A percentile compares a stretch with the other conserved stretches of the same genome.
phyloP scores from a whole-genome alignment of 2,888 invertebrate genomes.

The Lapara coniferarum region DNA sequence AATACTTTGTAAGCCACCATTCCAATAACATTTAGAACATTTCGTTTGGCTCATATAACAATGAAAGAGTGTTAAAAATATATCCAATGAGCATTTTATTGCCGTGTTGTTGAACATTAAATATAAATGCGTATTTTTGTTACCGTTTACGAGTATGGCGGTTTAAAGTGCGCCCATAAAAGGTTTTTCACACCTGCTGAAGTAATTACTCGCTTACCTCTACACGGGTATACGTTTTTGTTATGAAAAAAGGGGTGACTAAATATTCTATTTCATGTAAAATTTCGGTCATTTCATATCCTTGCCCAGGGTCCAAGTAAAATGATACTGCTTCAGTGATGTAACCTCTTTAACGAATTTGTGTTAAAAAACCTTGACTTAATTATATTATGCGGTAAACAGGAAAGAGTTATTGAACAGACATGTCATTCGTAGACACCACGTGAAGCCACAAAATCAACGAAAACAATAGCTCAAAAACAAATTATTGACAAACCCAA shows the following conservation, averaged over 20 bases:
- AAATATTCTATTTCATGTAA: not conserved
- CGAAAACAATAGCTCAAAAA: not conserved
- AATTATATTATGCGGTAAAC: no score
- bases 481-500: not conserved
- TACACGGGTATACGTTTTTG: constrained; percentile 6
- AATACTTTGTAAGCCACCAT: no score
- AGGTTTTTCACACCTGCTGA: constrained; percentile 24
- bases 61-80: no score
- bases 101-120: constrained; percentile 38
- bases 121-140: constrained; percentile 44
- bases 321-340: not conserved
- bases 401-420: no score
- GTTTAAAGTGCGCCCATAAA: constrained; percentile 31
- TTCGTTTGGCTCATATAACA: not conserved
- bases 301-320: not conserved
- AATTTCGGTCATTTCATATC: not conserved
- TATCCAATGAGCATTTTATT: constrained; percentile 30
- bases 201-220: constrained; percentile 29
- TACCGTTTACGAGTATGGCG: constrained; percentile 36
- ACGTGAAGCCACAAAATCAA: not conserved
- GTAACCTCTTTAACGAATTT: no score
- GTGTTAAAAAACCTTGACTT: no score
- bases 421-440: no score
- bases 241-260: not conserved
- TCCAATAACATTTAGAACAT: not conserved